Evolutionary conservation across 2,888 invertebrate species (phyloP).

Genomic region (Sepioteuthis lessoniana): DNA sequence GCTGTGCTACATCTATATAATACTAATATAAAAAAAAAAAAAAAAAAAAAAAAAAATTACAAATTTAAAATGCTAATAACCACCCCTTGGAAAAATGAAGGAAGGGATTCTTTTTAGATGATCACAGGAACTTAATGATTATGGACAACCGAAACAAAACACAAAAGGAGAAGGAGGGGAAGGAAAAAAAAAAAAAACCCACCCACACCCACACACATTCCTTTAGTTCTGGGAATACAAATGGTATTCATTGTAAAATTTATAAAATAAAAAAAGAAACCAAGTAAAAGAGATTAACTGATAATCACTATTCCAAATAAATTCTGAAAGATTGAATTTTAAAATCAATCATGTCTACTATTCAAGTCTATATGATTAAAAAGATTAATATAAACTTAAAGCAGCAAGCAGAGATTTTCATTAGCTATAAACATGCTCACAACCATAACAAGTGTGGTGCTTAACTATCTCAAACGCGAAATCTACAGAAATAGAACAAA

Average conservation of each 20-base stretch:
- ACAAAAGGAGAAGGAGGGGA: too few relatives aligned
- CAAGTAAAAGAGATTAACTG: neutral
- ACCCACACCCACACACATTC: too few relatives aligned
- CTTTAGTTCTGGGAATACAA: too few relatives aligned
- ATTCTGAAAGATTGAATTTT: neutral
- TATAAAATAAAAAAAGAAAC: neutral
- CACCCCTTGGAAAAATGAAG: neutral
- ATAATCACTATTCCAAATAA: neutral
- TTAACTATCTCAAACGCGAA: neutral
- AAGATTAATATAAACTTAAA: neutral
- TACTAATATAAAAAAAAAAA: too few relatives aligned
- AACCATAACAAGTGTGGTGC: neutral
- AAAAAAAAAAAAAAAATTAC: neutral
- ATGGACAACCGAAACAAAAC: too few relatives aligned
- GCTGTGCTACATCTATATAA: neutral
- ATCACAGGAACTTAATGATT: too few relatives aligned
- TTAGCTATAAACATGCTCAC: neutral
- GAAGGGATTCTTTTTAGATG: too few relatives aligned
- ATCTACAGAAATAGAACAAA: neutral
- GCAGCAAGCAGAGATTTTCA: conserved; percentile 6
- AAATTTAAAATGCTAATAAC: neutral
- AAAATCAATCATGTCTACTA: neutral
- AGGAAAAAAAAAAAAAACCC: too few relatives aligned
- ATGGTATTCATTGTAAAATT: too few relatives aligned
- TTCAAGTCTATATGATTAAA: neutral